Conservation (phyloP, 64 coral and sea anemone genomes). For the Hydrozoanthus tunicans region DNA sequence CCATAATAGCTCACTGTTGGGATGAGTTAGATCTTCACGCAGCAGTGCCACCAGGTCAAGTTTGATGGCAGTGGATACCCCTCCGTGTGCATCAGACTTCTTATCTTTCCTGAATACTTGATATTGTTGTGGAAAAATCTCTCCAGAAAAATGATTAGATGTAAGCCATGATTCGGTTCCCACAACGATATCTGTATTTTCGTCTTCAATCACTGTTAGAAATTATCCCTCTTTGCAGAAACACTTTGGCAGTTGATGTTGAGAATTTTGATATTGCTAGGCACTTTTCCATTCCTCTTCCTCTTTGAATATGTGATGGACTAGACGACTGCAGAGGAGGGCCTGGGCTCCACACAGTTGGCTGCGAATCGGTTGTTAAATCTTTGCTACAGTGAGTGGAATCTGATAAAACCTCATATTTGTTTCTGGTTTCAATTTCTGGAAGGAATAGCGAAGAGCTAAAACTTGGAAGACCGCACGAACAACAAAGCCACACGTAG, state of each 20-base stretch:
- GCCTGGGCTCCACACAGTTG: constrained; percentile 29
- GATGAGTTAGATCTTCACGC: constrained; percentile 11
- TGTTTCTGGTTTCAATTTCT: constrained; percentile 39
- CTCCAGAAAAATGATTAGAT: constrained; percentile 17
- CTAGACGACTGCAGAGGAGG: constrained; percentile 20
- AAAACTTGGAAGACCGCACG: constrained; percentile 24
- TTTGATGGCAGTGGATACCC: constrained; percentile 39
- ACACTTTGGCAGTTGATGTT: constrained; percentile 38
- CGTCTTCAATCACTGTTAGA: constrained; percentile 14
- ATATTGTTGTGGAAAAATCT: constrained; percentile 44
- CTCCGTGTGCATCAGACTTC: constrained; percentile 41
- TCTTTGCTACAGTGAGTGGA: background rate
- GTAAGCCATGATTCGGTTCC: constrained; percentile 38
- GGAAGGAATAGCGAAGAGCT: background rate
- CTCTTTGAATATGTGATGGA: constrained; percentile 25
- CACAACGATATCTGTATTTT: constrained; percentile 21
- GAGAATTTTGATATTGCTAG: constrained; percentile 4
- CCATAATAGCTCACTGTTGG: constrained; percentile 12
- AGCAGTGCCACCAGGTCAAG: background rate
- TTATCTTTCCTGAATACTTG: constrained; percentile 46
- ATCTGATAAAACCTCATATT: constrained; percentile 12
- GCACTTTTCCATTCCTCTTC: constrained; percentile 20
- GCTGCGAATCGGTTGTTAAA: constrained; percentile 38
- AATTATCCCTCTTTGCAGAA: constrained; percentile 19
- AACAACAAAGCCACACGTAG: constrained; percentile 36